Conservation (phyloP, 1,140 invertebrate species). For the Trachymyrmex septentrionalis region DNA sequence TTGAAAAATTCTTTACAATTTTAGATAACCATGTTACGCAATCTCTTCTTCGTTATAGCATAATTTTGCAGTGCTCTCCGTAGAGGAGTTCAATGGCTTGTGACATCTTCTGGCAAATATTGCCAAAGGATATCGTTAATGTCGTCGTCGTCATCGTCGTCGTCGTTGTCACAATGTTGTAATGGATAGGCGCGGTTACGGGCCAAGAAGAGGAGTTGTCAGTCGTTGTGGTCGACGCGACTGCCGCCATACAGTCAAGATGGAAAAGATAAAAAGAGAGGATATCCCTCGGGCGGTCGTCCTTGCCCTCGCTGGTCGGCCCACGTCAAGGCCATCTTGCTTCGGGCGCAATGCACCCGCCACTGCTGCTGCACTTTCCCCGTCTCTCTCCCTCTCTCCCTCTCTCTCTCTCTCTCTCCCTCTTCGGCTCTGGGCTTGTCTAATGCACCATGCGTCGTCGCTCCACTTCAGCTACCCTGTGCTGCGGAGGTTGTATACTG, state of each 20-base stretch:
- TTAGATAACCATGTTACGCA: slow-evolving; percentile 28
- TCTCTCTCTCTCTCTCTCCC: neutral
- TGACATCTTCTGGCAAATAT: slow-evolving; percentile 29
- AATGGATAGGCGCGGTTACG: slow-evolving; percentile 69
- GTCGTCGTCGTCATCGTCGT: neutral
- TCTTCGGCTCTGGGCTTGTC: neutral
- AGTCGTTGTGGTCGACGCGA: slow-evolving; percentile 67
- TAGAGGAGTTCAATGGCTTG: neutral
- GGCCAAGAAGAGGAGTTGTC: slow-evolving; percentile 59
- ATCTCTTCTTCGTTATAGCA: slow-evolving; percentile 11
- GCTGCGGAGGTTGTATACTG: slow-evolving; percentile 21
- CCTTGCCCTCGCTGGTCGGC: slow-evolving; percentile 85
- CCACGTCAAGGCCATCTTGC: slow-evolving; percentile 85
- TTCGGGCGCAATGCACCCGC: slow-evolving; percentile 85
- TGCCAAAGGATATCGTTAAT: neutral
- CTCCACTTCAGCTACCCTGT: slow-evolving; percentile 67
- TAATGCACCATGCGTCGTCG: slow-evolving; percentile 55
- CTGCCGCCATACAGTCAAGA: slow-evolving; percentile 59
- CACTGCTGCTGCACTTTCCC: slow-evolving; percentile 57
- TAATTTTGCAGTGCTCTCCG: slow-evolving; percentile 26
- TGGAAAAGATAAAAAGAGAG: slow-evolving; percentile 73
- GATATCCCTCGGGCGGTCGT: slow-evolving; percentile 84
- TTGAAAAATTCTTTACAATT: too few species aligned
- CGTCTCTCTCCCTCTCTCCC: slow-evolving; percentile 10
- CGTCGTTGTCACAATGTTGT: slow-evolving; percentile 51